Evolutionary conservation across 2,888 invertebrate species (phyloP), one percentile per base, ranked within the genome.

Genomic region (Keiferia lycopersicella): DNA sequence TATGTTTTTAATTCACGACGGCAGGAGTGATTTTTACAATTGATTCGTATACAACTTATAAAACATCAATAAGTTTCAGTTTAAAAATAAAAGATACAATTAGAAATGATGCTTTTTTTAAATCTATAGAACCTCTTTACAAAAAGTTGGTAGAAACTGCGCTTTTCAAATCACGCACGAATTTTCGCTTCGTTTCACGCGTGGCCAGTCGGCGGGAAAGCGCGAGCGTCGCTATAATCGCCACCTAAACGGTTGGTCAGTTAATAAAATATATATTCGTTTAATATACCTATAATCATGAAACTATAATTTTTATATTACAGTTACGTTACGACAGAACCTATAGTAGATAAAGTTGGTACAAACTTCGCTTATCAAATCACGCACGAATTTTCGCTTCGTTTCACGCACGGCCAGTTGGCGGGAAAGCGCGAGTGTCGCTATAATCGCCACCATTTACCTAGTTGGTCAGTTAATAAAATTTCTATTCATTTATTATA

Each of bases 341-440:
- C n/a, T 16, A 4, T n/a, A 6, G 16, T 3, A n/a, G 16, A n/a
- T 4, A 45, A 7, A 45, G n/a, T 45, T 4, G 45, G 16, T 45
- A 45, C 16, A 3, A 16, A n/a, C n/a, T 16, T 45, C 45, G 45
- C 16, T 45, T 51, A 60, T 64, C 59, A 51, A 51, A 39, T 41
- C 59, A 64, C 64, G 59, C 64, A 59, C 64, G 51, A 60, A 64
- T 64, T 59, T 59, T 50, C 64, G 59, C 59, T 14, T 48, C 14
- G 63, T 20, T 63, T 20, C 20, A 20, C 22, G 22, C 22, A 26
- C 10, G 51, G 53, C 51, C 10, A 38, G 60, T 20, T 12, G 41
- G 20, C 61, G 60, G 45, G 64, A 64, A 64, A 64, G 64, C 56
- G 56, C n/a, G n/a, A 7, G 38, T 45, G 41, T 56, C 56, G 41